These are phyloP conservation scores for Lithophane semibrunnea DNA, from an alignment of 2,888 invertebrate species.

Conservation along the genomic window DNA sequence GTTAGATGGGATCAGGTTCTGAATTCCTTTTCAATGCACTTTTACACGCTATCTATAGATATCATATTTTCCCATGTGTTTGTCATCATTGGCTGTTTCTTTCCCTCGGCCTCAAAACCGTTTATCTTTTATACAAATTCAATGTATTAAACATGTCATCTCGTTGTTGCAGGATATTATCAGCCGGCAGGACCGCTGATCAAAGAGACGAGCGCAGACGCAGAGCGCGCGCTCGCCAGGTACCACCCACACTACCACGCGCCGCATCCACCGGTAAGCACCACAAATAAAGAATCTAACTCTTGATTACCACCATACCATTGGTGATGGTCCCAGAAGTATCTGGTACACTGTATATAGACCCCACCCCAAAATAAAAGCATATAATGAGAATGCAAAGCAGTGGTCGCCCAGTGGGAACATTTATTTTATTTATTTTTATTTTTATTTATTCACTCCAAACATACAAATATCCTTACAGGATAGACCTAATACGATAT, in stretches of 20 bases:
- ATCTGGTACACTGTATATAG: neutral
- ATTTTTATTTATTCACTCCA: too few species aligned
- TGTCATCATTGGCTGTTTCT: neutral
- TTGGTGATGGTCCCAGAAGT: neutral
- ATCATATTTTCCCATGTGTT: neutral
- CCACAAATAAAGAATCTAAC: neutral
- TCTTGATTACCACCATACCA: neutral
- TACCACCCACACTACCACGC: slow-evolving; percentile 88
- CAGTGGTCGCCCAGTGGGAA: neutral
- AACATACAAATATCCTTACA: too few species aligned
- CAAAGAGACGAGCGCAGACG: slow-evolving; percentile 89
- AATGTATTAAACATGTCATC: slow-evolving; percentile 18
- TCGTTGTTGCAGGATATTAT: slow-evolving; percentile 94
- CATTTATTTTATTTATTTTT: too few species aligned
- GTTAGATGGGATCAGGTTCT: neutral
- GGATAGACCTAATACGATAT: too few species aligned
- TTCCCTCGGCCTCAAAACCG: neutral
- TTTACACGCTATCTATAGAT: too few species aligned
- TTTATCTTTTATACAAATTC: neutral
- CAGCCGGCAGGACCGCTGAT: slow-evolving; percentile 98
- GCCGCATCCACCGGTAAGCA: slow-evolving; percentile 86
- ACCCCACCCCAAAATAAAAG: neutral
- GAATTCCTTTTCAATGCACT: neutral
- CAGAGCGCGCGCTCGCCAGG: slow-evolving; percentile 88
- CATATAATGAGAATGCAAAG: neutral